Base-by-base conservation (phyloP, 1,140 invertebrate genomes). In the Helicoverpa zea region DNA sequence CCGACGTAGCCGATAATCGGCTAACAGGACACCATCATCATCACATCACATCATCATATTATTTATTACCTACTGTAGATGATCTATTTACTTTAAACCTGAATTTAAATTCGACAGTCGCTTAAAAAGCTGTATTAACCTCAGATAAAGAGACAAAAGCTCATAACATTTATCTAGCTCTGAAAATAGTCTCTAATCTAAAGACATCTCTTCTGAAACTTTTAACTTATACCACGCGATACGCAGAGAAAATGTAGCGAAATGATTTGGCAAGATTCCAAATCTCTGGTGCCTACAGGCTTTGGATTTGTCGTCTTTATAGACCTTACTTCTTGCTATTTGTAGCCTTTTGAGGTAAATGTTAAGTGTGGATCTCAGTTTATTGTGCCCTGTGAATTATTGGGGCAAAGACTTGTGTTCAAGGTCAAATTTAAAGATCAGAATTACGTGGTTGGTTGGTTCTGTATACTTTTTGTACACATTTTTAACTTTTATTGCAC, bases 191-290 rank as follows among this genome's bases (percentile, higher is more conserved):
- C 14, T n/a, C n/a, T 54, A 54, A 54, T 54, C 14, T 54, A 2
- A 54, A 16, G 3, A n/a, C 5, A 54, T 54, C 12, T 23, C 18
- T 11, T 43, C 43, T 7, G 16, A 52, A 35, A 18, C 47, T 49
- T n/a, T 30, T 77, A 49, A 70, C 43, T 78, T 77, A 49, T 4
- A 73, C 76, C 61, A 82, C 16, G 52, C 43, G 29, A 51, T 81
- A 73, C n/a, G 72, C 73, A 72, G 59, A 30, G 80, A 84, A 82
- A 80, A 80, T 80, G 80, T 84, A 76, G 70, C 78, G 59, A 80
- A 78, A 84, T 81, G 54, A 82, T 84, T 82, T 84, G 83, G 83
- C 83, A 80, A 52, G 43, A n/a, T 1, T 49, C 83, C 83, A 84
- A 82, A 82, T 63, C 72, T 81, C 79, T 75, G 70, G 75, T 83